Evolutionary conservation across 2,888 invertebrate species (phyloP), one percentile per base, ranked within the genome.

Genomic region (Micoletzkya japonica): DNA sequence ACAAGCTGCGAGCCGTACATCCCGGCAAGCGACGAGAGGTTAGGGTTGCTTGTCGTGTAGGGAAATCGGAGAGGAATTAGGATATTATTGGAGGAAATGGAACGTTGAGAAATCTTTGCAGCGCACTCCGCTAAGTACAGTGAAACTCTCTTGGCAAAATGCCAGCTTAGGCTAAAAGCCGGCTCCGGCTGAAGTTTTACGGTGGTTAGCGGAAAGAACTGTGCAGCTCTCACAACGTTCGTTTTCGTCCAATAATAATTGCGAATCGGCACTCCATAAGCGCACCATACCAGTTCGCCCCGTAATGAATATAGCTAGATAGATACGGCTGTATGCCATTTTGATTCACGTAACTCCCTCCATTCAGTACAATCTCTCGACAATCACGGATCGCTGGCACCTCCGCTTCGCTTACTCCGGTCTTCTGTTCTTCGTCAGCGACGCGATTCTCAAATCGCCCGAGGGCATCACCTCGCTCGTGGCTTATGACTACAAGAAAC

Each of bases 391-490:
- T 7, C 1, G 64, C 24, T 64, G 64, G 64, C 36, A 52, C 3
- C 64, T 64, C 24, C 6, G 64, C 34, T 64, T 64, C 28, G 64
- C 64, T 4, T 36, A 52, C 17, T 36, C 50, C 17, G 30, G 26
- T 17, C 10, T 20, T 2, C 52, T 52, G 26, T 50, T 39, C 36
- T 52, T 64, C 36, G 64, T 64, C 26, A 52, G 39, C 17, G 64
- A 64, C 20, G 39, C 52, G 14, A 52, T 64, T 14, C 52, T 64
- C 2, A 36, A 39, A 52, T 64, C 64, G 24, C 34, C 30, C 24
- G 64, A 64, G 52, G 64, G 64, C 30, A 64, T 64, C 34, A 64
- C 64, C 4, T 64, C 64, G 10, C 64, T 64, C 10, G 52, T 64
- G 32, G 36, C 52, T 64, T 39, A 39, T 24, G 52, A 64, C 37